Conservation (phyloP, 2,797 vertebrate species). For the Thalassophryne amazonica region DNA sequence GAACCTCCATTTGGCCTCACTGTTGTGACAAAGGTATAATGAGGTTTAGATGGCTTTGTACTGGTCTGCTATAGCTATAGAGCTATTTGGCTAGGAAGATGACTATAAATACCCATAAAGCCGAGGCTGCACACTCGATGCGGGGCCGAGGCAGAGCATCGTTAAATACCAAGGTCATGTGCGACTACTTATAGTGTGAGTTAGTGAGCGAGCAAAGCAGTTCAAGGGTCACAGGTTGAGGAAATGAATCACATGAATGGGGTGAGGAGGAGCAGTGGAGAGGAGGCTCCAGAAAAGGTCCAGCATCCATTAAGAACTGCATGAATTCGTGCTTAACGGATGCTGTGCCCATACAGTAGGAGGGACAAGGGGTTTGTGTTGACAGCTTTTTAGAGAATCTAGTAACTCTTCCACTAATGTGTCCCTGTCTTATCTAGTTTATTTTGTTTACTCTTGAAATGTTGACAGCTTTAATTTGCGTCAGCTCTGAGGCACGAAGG, state of each 20-base stretch:
- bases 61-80: constrained; percentile 64
- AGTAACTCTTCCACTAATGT: constrained; percentile 10
- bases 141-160: constrained; percentile 48
- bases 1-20: constrained; percentile 79
- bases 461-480: constrained; percentile 34
- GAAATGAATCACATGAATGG: constrained; percentile 37
- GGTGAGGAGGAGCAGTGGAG: constrained; percentile 16
- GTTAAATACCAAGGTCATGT: constrained; percentile 79
- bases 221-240: constrained; percentile 55
- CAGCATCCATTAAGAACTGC: too few species aligned
- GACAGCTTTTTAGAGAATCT: constrained; percentile 27
- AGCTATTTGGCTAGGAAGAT: constrained; percentile 69
- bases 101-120: constrained; percentile 78
- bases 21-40: constrained; percentile 81
- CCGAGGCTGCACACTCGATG: constrained; percentile 45
- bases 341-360: constrained; percentile 9
- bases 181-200: constrained; percentile 59
- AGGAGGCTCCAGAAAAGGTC: constrained; percentile 27
- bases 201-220: constrained; percentile 56
- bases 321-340: constrained; percentile 43
- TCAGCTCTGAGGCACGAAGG: neutral
- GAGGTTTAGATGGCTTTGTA: constrained; percentile 80
- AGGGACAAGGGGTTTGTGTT: neutral
- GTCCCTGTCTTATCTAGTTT: constrained; percentile 28
- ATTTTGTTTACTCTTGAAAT: constrained; percentile 40